Evolutionary conservation across 2,797 vertebrate species (phyloP).

Genomic region (Carcharodon carcharias): DNA sequence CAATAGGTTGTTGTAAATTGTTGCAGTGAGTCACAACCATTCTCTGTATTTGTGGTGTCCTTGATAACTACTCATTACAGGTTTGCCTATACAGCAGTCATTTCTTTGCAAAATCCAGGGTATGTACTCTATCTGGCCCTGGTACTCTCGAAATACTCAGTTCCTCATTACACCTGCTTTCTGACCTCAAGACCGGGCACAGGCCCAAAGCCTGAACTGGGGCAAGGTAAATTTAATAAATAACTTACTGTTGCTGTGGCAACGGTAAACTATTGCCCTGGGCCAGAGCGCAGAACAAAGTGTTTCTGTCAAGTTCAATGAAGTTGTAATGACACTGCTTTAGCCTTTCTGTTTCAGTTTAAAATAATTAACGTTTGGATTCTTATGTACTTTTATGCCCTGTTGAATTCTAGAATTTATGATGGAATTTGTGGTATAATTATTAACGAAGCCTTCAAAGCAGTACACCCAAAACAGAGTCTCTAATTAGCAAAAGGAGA

Average conservation of each 20-base stretch:
- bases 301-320: constrained; percentile 15
- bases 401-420: not conserved
- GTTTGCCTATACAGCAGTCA: not conserved
- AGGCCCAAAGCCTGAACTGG: not conserved
- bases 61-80: not conserved
- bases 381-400: not conserved
- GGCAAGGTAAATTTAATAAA: not conserved
- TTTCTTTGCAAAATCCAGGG: not conserved
- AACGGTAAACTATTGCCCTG: not conserved
- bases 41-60: not conserved
- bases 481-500: not conserved
- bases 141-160: not conserved
- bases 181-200: not conserved
- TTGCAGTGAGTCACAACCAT: not conserved
- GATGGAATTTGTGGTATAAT: not conserved
- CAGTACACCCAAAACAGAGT: not conserved
- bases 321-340: constrained; percentile 11
- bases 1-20: not conserved
- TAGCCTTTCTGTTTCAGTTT: not conserved
- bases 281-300: not conserved
- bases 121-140: no score
- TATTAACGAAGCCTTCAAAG: not conserved
- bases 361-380: not conserved
- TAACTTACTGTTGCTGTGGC: not conserved
- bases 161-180: not conserved